A percentile compares a stretch with the other conserved stretches of the same genome.
These are phyloP conservation scores for Camponotus floridanus DNA, from an alignment of 1,140 invertebrate genomes.

Conservation along the genomic window DNA sequence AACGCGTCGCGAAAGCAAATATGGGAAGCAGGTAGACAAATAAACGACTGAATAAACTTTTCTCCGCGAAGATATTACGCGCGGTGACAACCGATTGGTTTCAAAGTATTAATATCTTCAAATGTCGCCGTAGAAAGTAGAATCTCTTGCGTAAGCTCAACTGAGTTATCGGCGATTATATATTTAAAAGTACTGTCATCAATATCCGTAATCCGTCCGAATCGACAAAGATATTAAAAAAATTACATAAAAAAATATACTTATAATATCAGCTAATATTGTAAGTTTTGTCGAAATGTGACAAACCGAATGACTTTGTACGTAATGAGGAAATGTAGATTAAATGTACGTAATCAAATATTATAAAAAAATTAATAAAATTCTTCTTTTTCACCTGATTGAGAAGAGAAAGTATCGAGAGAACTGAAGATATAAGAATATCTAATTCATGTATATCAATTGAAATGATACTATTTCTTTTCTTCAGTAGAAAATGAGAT, in stretches of 20 bases:
- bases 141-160: slow-evolving; percentile 65
- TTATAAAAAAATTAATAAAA: not conserved
- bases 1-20: not conserved
- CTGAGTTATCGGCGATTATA: slow-evolving; percentile 32
- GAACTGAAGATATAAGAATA: not conserved
- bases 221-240: not conserved
- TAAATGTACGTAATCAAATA: not conserved
- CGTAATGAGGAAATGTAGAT: too few species aligned
- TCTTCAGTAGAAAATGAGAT: not conserved
- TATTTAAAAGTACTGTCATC: not conserved
- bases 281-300: not conserved
- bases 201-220: not conserved
- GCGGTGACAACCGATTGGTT: slow-evolving; percentile 1
- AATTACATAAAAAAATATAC: not conserved
- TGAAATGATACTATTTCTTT: not conserved
- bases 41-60: slow-evolving; percentile 51
- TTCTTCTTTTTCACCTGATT: too few species aligned
- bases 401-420: not conserved
- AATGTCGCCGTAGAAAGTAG: slow-evolving; percentile 66
- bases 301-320: too few species aligned
- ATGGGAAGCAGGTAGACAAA: slow-evolving; percentile 13
- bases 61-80: slow-evolving; percentile 41
- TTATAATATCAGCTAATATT: not conserved
- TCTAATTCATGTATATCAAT: not conserved
- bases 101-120: slow-evolving; percentile 55